These are phyloP conservation scores for Fopius arisanus DNA, from an alignment of 1,140 invertebrate species.

Conservation along the genomic window DNA sequence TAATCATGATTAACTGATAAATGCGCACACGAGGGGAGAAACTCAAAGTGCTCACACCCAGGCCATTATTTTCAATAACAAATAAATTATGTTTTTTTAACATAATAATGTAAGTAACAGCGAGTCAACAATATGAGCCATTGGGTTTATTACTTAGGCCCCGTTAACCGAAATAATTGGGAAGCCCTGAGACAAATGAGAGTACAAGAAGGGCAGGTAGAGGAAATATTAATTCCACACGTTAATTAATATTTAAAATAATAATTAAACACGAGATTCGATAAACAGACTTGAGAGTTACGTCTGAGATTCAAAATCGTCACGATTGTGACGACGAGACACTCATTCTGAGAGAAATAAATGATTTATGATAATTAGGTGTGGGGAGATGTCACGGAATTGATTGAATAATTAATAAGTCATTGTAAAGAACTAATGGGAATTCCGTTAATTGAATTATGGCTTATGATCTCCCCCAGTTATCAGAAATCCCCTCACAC, in stretches of 20 bases:
- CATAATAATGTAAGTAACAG: not conserved
- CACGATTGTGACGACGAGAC: too few relatives aligned
- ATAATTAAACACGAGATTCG: too few relatives aligned
- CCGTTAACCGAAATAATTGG: not conserved
- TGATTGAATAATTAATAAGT: not conserved
- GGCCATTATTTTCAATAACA: not conserved
- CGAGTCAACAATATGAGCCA: constrained; percentile 14
- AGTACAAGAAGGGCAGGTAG: not conserved
- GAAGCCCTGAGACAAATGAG: constrained; percentile 20
- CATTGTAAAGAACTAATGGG: not conserved
- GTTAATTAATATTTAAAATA: not conserved
- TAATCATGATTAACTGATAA: not conserved
- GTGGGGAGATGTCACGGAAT: too few relatives aligned
- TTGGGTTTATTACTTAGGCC: not conserved
- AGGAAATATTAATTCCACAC: too few relatives aligned
- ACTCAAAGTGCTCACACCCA: not conserved
- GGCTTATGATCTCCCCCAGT: not conserved
- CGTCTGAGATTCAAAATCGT: too few relatives aligned
- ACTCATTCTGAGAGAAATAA: too few relatives aligned
- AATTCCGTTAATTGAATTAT: not conserved
- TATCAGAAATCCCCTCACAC: not conserved
- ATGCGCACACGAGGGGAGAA: not conserved
- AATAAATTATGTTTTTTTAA: not conserved
- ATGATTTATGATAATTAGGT: too few relatives aligned
- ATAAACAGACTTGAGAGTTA: too few relatives aligned